Conservation (phyloP, 2,113 vertebrate species). For the Sclerurus mexicanus region DNA sequence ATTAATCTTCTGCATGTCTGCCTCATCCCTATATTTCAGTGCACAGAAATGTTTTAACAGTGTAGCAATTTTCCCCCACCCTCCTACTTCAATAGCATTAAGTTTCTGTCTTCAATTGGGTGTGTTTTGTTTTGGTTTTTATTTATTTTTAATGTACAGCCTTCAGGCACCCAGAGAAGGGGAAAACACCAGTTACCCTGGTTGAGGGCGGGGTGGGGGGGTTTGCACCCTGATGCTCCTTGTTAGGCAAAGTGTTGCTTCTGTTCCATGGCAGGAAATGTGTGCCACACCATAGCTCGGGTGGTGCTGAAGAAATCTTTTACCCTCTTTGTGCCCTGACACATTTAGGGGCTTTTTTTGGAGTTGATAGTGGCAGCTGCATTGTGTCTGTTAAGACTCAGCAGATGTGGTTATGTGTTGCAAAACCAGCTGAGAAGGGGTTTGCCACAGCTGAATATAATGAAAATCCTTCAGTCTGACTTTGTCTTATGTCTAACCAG, state of each 20-base stretch:
- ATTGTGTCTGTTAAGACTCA: not conserved
- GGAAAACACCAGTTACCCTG: not conserved
- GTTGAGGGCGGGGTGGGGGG: too few species aligned
- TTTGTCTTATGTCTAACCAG: not conserved
- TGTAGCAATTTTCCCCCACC: not conserved
- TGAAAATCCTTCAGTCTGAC: conserved; percentile 12
- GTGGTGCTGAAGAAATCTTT: not conserved
- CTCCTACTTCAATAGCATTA: not conserved
- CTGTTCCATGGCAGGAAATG: not conserved
- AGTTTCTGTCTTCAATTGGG: not conserved
- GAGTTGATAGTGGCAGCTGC: conserved; percentile 3
- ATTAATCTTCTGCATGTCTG: not conserved
- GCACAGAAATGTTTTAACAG: not conserved
- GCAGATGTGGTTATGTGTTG: conserved; percentile 3
- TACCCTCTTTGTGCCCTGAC: not conserved
- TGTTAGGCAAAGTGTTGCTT: not conserved
- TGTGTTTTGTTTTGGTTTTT: not conserved
- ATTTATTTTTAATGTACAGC: not conserved
- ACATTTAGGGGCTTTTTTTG: not conserved
- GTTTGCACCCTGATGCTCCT: not conserved
- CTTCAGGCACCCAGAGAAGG: not conserved
- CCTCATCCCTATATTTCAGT: not conserved
- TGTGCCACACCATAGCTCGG: not conserved
- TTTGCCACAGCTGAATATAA: conserved; percentile 34
- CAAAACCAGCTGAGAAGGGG: conserved; percentile 14